Evolutionary conservation across 2,113 vertebrate species (phyloP).

Genomic region (Platysteira castanea): DNA sequence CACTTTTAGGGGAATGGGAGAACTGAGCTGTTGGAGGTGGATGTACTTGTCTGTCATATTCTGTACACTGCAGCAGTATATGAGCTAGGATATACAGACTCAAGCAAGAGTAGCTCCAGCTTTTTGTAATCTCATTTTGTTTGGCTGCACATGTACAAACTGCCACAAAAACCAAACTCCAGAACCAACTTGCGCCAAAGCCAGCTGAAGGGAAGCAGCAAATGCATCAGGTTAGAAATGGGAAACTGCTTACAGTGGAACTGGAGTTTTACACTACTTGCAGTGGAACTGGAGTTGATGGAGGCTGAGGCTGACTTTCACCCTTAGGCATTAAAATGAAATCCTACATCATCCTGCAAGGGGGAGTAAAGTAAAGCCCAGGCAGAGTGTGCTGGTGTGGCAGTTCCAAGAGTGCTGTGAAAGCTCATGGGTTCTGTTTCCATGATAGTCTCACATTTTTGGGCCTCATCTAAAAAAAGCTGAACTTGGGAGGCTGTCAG

Average conservation of each 20-base stretch:
- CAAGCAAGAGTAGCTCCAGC: neutral
- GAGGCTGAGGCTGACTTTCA: neutral
- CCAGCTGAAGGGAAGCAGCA: neutral
- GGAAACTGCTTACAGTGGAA: neutral
- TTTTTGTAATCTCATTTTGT: neutral
- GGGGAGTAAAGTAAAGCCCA: neutral
- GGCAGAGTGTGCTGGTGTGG: fast-evolving
- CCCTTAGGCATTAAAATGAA: neutral
- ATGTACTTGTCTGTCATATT: neutral
- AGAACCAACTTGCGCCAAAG: neutral
- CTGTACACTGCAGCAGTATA: neutral
- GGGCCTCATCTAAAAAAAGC: neutral
- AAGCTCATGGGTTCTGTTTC: neutral
- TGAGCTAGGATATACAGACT: neutral
- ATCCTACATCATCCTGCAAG: neutral
- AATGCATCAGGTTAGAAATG: neutral
- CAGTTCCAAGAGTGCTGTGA: neutral
- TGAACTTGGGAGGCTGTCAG: neutral
- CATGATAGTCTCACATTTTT: neutral
- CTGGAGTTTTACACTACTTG: neutral
- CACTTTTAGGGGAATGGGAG: neutral
- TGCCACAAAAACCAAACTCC: neutral
- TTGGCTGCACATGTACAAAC: neutral
- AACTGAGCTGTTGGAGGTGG: neutral
- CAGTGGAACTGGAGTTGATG: neutral